Percentiles rank a stretch among this genome's conserved stretches.
Conservation (phyloP, 2,888 invertebrate species). For the Glomeris marginata region DNA sequence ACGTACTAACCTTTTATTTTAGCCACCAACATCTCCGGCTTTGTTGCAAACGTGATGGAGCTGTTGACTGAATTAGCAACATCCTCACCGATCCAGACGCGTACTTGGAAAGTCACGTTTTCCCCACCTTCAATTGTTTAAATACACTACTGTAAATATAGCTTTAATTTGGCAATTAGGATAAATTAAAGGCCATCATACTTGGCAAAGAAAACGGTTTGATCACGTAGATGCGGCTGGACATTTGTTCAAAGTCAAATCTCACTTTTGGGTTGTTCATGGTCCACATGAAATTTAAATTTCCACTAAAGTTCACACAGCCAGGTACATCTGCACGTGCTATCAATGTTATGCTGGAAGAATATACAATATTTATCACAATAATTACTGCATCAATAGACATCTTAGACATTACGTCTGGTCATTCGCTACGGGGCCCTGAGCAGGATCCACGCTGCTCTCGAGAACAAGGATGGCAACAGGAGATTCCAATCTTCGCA, state of each 20-base stretch:
- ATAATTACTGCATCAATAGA: too few species aligned
- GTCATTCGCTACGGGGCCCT: not conserved
- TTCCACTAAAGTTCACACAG: not conserved
- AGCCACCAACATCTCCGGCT: too few species aligned
- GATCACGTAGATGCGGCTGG: not conserved
- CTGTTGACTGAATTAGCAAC: too few species aligned
- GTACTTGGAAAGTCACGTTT: slow-evolving; percentile 6
- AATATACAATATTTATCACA: too few species aligned
- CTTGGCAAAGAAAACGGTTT: slow-evolving; percentile 5
- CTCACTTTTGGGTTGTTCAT: slow-evolving; percentile 5
- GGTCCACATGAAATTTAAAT: slow-evolving; percentile 4
- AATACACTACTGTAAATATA: not conserved
- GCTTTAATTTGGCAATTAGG: not conserved
- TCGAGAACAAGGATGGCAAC: too few species aligned
- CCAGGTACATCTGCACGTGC: not conserved
- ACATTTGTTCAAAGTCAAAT: not conserved
- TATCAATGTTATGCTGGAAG: slow-evolving; percentile 1
- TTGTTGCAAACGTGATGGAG: too few species aligned
- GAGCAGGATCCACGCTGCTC: too few species aligned
- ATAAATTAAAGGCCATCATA: not conserved
- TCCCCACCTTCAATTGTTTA: slow-evolving; percentile 3
- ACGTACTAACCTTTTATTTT: too few species aligned
- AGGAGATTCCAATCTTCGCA: too few species aligned
- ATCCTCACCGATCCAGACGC: not conserved
- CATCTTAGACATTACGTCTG: not conserved